Percentiles rank a stretch among this genome's conserved stretches.
Evolutionary conservation across 2,797 vertebrate species (phyloP).

Genomic region (Chaunax sp.): DNA sequence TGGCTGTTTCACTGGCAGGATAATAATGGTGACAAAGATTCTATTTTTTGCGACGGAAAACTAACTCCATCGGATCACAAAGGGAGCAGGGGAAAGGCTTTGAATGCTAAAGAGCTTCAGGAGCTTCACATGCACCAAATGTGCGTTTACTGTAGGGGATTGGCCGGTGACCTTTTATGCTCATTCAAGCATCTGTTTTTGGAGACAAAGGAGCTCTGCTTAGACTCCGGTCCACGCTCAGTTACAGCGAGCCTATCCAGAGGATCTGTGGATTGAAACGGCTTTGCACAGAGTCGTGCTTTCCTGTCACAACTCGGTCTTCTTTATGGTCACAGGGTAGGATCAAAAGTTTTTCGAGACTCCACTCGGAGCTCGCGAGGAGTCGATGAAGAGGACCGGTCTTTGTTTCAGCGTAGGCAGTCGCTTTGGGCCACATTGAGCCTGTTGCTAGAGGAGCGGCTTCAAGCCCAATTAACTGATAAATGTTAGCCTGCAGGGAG

Average conservation of each 20-base stretch:
- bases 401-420: slow-evolving; percentile 43
- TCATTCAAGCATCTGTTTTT: slow-evolving; percentile 6
- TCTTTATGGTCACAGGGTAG: slow-evolving; percentile 11
- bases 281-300: slow-evolving; percentile 15
- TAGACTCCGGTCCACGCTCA: slow-evolving; percentile 7
- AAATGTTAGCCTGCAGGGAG: slow-evolving; percentile 66
- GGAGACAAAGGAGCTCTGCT: slow-evolving; percentile 18
- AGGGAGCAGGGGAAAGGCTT: not conserved
- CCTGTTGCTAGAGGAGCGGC: slow-evolving; percentile 54
- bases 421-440: slow-evolving; percentile 45
- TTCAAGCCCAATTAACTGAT: slow-evolving; percentile 77
- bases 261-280: slow-evolving; percentile 31
- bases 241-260: slow-evolving; percentile 7
- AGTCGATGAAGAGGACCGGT: slow-evolving; percentile 33
- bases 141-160: slow-evolving; percentile 4
- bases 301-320: slow-evolving; percentile 5
- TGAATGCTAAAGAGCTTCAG: slow-evolving; percentile 42
- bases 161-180: slow-evolving; percentile 7
- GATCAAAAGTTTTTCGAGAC: slow-evolving; percentile 17
- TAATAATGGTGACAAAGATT: slow-evolving; percentile 40
- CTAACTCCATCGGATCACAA: slow-evolving; percentile 19
- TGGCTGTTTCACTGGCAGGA: slow-evolving; percentile 30
- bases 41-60: slow-evolving; percentile 29
- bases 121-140: not conserved
- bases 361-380: slow-evolving; percentile 6